Percentiles rank a stretch among this genome's conserved stretches.
Evolutionary conservation across 30 jellyfish, hydroid and myxozoan species (phyloP).

Genomic region (Sanderia malayensis): DNA sequence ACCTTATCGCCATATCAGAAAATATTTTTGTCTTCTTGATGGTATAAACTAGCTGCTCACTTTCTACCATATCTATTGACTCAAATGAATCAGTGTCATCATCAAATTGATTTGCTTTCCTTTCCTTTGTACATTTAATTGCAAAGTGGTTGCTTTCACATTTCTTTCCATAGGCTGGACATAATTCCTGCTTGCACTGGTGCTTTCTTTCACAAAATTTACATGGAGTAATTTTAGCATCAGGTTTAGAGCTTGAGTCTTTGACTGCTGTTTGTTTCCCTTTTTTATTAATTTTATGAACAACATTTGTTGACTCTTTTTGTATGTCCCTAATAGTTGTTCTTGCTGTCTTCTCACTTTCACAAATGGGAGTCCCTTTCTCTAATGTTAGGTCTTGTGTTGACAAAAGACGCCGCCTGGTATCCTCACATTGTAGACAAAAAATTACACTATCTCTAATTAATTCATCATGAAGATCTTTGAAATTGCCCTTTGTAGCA

Average conservation of each 20-base stretch:
- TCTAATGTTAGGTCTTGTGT: conserved; percentile 35
- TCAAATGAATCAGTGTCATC: conserved; percentile 42
- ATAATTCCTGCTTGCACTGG: conserved; percentile 34
- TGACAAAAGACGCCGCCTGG: conserved; percentile 41
- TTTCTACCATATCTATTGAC: conserved; percentile 21
- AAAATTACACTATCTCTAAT: conserved; percentile 29
- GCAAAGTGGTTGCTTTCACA: conserved; percentile 40
- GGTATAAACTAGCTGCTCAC: conserved; percentile 38
- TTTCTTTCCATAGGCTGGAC: conserved; percentile 55
- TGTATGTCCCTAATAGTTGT: conserved; percentile 44
- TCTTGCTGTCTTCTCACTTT: conserved; percentile 53
- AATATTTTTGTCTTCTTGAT: conserved; percentile 34
- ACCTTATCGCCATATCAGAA: conserved; percentile 36
- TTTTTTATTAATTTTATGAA: conserved; percentile 35
- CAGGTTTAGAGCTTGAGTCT: conserved; percentile 28
- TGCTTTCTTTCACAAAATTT: conserved; percentile 42
- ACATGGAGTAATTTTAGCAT: conserved; percentile 28
- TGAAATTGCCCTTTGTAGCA: conserved; percentile 36
- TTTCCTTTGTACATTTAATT: conserved; percentile 30
- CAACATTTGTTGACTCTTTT: conserved; percentile 43
- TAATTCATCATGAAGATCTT: conserved; percentile 32
- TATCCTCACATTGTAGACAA: conserved; percentile 31
- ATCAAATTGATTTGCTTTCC: conserved; percentile 30
- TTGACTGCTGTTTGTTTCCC: conserved; percentile 47
- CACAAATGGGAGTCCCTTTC: conserved; percentile 33